phyloP scores from a whole-genome alignment of 2,113 vertebrate species.

The Tychaedon coryphoeus region DNA sequence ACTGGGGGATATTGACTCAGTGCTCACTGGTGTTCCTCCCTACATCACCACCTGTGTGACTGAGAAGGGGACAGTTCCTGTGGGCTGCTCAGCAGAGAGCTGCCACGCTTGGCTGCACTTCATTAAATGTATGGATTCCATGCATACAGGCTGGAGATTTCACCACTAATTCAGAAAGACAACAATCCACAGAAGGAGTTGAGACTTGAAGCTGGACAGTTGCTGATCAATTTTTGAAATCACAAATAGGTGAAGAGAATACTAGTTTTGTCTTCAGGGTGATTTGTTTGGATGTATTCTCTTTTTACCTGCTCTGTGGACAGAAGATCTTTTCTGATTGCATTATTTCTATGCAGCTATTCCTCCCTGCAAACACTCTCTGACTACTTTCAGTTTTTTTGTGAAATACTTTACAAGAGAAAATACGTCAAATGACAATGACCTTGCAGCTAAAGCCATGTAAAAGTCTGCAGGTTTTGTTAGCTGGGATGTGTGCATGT shows the following conservation, averaged over 20 bases:
- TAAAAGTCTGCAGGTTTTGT: not conserved
- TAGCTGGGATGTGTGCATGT: not conserved
- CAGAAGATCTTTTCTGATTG: not conserved
- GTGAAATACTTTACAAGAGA: not conserved
- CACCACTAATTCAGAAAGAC: not conserved
- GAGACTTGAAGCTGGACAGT: not conserved
- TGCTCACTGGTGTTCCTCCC: not conserved
- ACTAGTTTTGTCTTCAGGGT: not conserved
- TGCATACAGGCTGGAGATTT: not conserved
- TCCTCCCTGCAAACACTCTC: not conserved
- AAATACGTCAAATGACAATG: not conserved
- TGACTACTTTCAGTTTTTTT: not conserved
- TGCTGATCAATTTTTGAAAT: not conserved
- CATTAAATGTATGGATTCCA: not conserved
- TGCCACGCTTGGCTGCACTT: not conserved
- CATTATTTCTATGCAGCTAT: not conserved
- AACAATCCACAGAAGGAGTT: not conserved
- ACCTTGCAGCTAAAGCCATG: not conserved
- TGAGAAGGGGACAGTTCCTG: not conserved
- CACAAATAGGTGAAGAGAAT: not conserved
- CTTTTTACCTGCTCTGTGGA: not conserved
- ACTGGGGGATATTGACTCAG: not conserved
- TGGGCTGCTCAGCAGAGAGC: not conserved
- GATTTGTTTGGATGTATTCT: not conserved
- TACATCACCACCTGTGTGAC: not conserved